These are phyloP conservation scores for Poecilia velifera DNA, from an alignment of 2,797 vertebrate species.

Conservation along the genomic window DNA sequence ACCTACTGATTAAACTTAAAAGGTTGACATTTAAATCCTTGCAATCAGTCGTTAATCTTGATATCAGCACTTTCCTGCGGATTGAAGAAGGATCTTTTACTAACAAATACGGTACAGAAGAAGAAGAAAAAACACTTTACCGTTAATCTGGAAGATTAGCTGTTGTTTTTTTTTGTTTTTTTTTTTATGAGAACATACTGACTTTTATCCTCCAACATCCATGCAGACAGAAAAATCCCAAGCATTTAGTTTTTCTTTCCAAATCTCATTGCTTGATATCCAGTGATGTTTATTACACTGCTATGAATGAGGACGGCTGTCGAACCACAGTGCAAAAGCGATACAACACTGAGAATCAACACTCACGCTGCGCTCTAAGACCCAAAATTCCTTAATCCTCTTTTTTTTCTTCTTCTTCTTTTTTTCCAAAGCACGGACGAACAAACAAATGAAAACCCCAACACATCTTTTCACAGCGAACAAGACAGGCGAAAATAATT, in stretches of 20 bases:
- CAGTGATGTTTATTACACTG: conserved; percentile 21
- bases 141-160: not conserved
- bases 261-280: conserved; percentile 27
- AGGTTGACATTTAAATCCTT: not conserved
- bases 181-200: not conserved
- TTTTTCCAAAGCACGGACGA: not conserved
- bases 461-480: conserved; percentile 16
- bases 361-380: conserved; percentile 21
- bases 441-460: not conserved
- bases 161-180: not conserved
- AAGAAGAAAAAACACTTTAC: not conserved
- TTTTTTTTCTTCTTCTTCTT: no score
- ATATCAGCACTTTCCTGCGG: not conserved
- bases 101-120: not conserved
- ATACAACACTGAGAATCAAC: conserved; percentile 15
- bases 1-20: not conserved
- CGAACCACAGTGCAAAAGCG: not conserved
- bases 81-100: not conserved
- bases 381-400: conserved; percentile 28
- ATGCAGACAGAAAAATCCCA: conserved; percentile 3
- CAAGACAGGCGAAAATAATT: conserved; percentile 28
- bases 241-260: conserved; percentile 15
- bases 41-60: not conserved
- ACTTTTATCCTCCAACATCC: conserved; percentile 1
- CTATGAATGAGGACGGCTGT: conserved; percentile 24